Evolutionary conservation across 2,113 vertebrate species (phyloP), one percentile per base, ranked within the genome.

Genomic region (Oncorhynchus gorbuscha): DNA sequence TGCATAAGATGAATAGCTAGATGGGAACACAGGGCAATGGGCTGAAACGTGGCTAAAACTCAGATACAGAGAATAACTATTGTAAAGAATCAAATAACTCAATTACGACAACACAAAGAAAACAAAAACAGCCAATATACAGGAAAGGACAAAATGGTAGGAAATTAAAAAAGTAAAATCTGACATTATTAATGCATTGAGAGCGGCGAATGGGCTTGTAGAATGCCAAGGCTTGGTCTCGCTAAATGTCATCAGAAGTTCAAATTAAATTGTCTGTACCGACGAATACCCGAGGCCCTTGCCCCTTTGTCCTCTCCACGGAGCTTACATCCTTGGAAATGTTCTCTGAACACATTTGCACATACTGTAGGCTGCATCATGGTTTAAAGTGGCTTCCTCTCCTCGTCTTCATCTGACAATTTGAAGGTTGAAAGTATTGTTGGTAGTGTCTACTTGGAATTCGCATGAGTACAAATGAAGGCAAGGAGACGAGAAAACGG

Each of bases 221-320:
- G 73, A 77, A 80, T 80, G 78, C 51, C 75, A 68, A 55, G 59
- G 61, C 66, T 30, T 2, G 28, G 66, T 68, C 66, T 68, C 16
- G 28, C 28, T 49, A 74, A 83, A 79, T 76, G 77, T 76, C 74
- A 79, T 3, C 48, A 45, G 48, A 67, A 77, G 78, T 73, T 77
- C 68, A 77, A 73, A 55, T 39, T 51, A 72, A 76, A 75, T 72
- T 30, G 9, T 28, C 16, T 68, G 66, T 69, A 66, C 73, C 18
- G 45, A 65, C 66, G 69, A 69, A 73, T 76, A 62, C 39, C 16
- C n/a, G n/a, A 22, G 12, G 51, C 24, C 5, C 45, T 3, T 78
- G 32, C 58, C 76, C 69, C 28, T 28, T 68, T 30, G 24, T 32
- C 66, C 16, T 68, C 28, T 45, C 16, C 51, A 16, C 16, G 4